phyloP scores from a whole-genome alignment of 2,797 vertebrate species.

The Pitangus sulphuratus region DNA sequence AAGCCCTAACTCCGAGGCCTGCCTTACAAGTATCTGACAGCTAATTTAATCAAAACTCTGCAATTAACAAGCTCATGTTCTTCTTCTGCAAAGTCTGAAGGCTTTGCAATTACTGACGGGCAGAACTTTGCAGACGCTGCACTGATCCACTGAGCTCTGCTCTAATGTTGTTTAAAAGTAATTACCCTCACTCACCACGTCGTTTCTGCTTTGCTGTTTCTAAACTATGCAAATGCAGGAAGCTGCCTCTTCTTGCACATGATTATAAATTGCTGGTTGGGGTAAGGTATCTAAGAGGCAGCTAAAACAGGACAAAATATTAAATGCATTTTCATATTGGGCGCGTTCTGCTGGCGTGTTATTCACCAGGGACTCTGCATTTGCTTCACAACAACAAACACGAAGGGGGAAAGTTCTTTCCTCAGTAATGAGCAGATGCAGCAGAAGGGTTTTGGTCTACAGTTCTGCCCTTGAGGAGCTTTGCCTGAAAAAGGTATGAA shows the following conservation, averaged over 20 bases:
- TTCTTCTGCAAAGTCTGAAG: not conserved
- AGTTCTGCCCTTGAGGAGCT: not conserved
- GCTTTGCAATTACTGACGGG: not conserved
- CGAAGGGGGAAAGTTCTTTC: not conserved
- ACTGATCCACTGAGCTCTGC: not conserved
- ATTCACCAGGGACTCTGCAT: not conserved
- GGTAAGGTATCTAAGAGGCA: not conserved
- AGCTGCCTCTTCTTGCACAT: not conserved
- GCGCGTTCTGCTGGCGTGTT: not conserved
- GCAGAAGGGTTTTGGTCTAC: not conserved
- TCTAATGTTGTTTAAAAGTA: not conserved
- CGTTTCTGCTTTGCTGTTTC: slow-evolving; percentile 10
- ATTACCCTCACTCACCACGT: not conserved
- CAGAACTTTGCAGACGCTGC: not conserved
- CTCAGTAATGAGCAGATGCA: not conserved
- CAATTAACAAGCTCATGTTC: not conserved
- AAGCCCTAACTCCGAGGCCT: not conserved
- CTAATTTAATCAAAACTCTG: not conserved
- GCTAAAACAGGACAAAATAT: not conserved
- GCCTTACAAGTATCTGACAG: not conserved
- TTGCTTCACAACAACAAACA: not conserved
- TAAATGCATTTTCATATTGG: not conserved
- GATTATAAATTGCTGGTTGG: not conserved
- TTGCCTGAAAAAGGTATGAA: not conserved
- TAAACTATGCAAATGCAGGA: not conserved